Percentiles rank a stretch among this genome's conserved stretches.
phyloP scores from a whole-genome alignment of 2,888 invertebrate species.

The Danaus chrysippus region DNA sequence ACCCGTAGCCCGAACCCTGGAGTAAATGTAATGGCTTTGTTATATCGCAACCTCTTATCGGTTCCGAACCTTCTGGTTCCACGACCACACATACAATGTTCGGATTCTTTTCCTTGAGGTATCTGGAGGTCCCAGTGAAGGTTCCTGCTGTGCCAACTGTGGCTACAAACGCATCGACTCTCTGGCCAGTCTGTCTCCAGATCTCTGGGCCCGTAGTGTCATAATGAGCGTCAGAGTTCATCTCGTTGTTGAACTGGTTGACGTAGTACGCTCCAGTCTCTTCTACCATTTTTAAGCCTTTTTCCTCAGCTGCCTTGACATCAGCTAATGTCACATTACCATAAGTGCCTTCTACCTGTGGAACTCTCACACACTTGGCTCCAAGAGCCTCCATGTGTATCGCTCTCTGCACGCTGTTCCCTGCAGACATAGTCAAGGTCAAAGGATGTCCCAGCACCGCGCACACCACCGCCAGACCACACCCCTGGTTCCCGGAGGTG shows the following conservation, averaged over 20 bases:
- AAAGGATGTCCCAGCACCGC: slow-evolving; percentile 66
- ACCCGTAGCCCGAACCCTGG: slow-evolving; percentile 71
- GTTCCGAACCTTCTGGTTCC: slow-evolving; percentile 65
- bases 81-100: slow-evolving; percentile 58
- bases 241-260: slow-evolving; percentile 62
- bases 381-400: slow-evolving; percentile 73
- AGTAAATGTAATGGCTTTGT: slow-evolving; percentile 68
- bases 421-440: slow-evolving; percentile 67
- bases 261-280: slow-evolving; percentile 63
- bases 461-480: slow-evolving; percentile 69
- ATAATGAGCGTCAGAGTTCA: slow-evolving; percentile 61
- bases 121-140: slow-evolving; percentile 60
- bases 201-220: slow-evolving; percentile 69
- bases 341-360: slow-evolving; percentile 69
- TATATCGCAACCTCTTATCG: slow-evolving; percentile 60
- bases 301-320: slow-evolving; percentile 59
- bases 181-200: slow-evolving; percentile 68
- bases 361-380: slow-evolving; percentile 61
- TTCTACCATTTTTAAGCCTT: slow-evolving; percentile 51
- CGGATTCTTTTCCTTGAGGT: slow-evolving; percentile 63
- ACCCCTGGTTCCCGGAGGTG: slow-evolving; percentile 71
- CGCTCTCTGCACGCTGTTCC: slow-evolving; percentile 67
- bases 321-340: slow-evolving; percentile 67
- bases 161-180: slow-evolving; percentile 63
- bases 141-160: slow-evolving; percentile 69